A percentile compares a stretch with the other conserved stretches of the same genome.
These are phyloP conservation scores for Melopsittacus undulatus DNA, from an alignment of 2,797 vertebrate genomes.

Conservation along the genomic window DNA sequence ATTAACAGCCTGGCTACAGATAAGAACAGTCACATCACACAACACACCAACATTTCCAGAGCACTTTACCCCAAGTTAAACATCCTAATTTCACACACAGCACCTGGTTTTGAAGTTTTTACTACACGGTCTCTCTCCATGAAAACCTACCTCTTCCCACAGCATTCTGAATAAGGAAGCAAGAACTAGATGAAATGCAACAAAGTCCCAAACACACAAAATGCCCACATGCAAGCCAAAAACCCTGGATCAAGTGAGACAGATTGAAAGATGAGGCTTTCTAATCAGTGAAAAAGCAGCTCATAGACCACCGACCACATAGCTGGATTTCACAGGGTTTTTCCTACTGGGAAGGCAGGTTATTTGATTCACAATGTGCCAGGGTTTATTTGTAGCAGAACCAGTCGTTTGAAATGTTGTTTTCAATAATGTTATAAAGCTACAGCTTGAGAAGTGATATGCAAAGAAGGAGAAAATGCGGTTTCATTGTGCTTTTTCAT, in stretches of 20 bases:
- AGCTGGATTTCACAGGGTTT: background rate
- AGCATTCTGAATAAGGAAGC: background rate
- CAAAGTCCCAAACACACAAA: background rate
- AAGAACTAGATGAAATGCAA: background rate
- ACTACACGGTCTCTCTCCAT: background rate
- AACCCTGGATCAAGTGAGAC: background rate
- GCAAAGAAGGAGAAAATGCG: background rate
- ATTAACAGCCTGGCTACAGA: background rate
- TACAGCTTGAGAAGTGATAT: background rate
- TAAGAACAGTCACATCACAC: background rate
- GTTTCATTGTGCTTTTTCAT: background rate
- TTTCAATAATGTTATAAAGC: background rate
- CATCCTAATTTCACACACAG: background rate
- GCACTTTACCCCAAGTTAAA: background rate
- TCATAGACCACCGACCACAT: background rate
- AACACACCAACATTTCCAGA: background rate
- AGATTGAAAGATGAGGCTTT: background rate
- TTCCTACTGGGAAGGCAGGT: background rate
- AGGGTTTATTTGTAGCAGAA: background rate
- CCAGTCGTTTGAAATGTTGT: background rate
- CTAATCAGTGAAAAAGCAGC: background rate
- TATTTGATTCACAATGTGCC: background rate
- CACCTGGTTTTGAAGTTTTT: background rate
- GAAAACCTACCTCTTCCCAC: background rate
- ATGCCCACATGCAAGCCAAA: background rate